Base-by-base conservation (phyloP, 2,113 vertebrate genomes). In the Percina caprodes region DNA sequence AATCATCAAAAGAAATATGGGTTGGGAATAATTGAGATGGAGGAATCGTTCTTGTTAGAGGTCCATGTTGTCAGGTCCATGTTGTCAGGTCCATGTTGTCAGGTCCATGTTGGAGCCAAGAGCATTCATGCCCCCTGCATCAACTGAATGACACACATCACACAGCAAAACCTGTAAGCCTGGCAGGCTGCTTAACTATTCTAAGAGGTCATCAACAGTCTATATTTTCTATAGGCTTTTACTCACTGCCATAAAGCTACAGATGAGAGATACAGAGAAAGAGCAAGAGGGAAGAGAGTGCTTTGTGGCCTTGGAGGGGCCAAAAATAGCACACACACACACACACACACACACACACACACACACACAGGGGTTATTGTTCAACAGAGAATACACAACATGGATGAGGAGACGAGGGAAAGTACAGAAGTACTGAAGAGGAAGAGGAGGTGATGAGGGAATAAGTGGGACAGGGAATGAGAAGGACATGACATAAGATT, bases 271-370 rank as follows among this genome's bases (percentile, higher is more conserved):
- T 51, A 54, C 11, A 39, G 51, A 77, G 49, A 80, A 26, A 79
- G 46, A 74, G 69, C 30, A 79, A 55, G 63, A 78, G 62, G 74
- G 82, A 73, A 39, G 69, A 76, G 87, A 88, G 86, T 62, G 69
- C 82, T 93, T 75, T 86, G 87, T 91, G 91, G 92, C 89, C 89
- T 91, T 90, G 79, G 69, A 85, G 67, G 68, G 87, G 68, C 86
- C 91, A 91, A 91, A 93, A 93, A 94, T 94, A 94, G 90, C 58
- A 84, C 84, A 82, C 78, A 73, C 69, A 46, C 67, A 71, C 66
- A 81, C 65, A 74, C 75, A 77, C 83, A 88, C 74, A 39, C 76
- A 88, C 86, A 83, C 82, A 81, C 79, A 72, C 65, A 48, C 68
- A 69, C 67, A 82, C 67, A 77, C 76, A 77, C 79, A 5, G 66